Conservation (phyloP, 2,888 invertebrate genomes). For the Proisotoma minuta region DNA sequence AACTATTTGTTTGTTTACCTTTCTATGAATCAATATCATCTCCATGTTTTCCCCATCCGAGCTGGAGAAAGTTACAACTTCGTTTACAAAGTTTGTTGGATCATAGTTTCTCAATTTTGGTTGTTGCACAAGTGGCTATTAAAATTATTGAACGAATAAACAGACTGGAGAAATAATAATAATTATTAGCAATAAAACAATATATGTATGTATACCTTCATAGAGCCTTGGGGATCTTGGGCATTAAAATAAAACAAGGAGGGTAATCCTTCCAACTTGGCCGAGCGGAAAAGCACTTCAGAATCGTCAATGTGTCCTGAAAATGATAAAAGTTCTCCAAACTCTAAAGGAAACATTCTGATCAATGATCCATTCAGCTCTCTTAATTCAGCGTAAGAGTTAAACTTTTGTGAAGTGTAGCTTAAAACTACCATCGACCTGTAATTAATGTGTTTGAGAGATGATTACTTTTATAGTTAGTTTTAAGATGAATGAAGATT, state of each 20-base stretch:
- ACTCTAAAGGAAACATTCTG: conserved; percentile 70
- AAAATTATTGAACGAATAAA: background rate
- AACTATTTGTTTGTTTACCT: too few relatives aligned
- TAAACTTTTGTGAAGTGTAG: conserved; percentile 72
- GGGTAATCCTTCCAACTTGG: conserved; percentile 32
- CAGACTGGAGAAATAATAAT: background rate
- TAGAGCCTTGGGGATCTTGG: conserved; percentile 17
- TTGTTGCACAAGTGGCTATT: conserved; percentile 21
- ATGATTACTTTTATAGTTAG: background rate
- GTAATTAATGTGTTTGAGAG: background rate
- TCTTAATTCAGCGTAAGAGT: conserved; percentile 70
- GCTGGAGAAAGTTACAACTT: conserved; percentile 26
- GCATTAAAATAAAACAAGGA: conserved; percentile 21
- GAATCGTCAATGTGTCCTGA: conserved; percentile 79
- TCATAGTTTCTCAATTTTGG: conserved; percentile 18
- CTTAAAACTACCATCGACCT: conserved; percentile 32
- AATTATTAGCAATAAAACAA: background rate
- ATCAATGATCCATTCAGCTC: conserved; percentile 69
- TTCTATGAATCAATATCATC: conserved; percentile 33
- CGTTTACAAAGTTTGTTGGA: conserved; percentile 18
- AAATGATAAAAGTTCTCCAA: conserved; percentile 82
- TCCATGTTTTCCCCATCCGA: conserved; percentile 20
- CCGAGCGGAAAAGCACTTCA: conserved; percentile 73
- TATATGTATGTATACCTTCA: conserved; percentile 13
- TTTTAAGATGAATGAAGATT: background rate